Evolutionary conservation across 2,113 vertebrate species (phyloP), one percentile per base, ranked within the genome.

Genomic region (Panthera tigris): DNA sequence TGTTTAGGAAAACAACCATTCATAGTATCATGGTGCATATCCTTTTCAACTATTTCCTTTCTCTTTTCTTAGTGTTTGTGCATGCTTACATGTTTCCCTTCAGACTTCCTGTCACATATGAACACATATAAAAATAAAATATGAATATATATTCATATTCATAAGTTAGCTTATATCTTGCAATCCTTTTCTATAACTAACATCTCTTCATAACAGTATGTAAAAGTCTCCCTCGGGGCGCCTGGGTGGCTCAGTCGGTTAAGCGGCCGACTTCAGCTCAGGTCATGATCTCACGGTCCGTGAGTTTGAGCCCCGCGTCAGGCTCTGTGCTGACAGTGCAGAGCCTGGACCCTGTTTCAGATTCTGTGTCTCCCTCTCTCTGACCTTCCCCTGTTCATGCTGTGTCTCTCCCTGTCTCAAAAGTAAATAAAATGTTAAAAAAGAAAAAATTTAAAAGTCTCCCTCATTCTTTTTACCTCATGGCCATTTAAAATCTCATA

Each of bases 401-500:
- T 45, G 45, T 45, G 45, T 45, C 45, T 45, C 45, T 45, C 45
- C 45, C 45, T 45, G 45, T 45, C 45, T 45, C 45, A 45, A 45
- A 45, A 45, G 8, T 9, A 45, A 45, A 45, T 45, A 45, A 9
- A 45, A 45, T 45, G 45, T 45, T 45, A 9, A 45, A 45, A 45
- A 5, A 39, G 8, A 45, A 39, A 45, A 45, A 45, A 45, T 45
- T 9, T 82, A 6, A 48, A 89, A 65, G 69, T 66, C 31, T 63
- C 39, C 55, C 48, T 89, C 33, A 66, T 81, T 65, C 7, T 71
- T 74, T 89, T 41, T 31, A 5, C 27, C 13, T 88, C 27, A 1
- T 95, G 25, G 52, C 55, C 74, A 29, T 91, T 89, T 93, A 73
- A 41, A 92, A 73, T 76, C 19, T 89, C 50, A 68, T 25, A 55